These are phyloP conservation scores for Leistus spinibarbis DNA, from an alignment of 2,888 invertebrate genomes.

Conservation along the genomic window DNA sequence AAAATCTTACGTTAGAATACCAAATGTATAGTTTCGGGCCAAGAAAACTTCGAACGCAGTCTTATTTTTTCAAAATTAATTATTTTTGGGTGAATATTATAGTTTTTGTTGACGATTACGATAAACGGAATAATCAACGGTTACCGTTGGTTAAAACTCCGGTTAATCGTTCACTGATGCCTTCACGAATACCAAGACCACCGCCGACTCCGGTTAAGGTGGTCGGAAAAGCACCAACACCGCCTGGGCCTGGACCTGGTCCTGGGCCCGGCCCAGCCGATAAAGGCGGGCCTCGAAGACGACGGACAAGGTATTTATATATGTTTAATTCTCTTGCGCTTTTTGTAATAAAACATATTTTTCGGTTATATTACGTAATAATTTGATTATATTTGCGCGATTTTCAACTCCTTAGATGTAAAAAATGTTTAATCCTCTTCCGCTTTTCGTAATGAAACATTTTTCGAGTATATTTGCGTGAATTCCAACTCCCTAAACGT, in stretches of 20 bases:
- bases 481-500: too few relatives aligned
- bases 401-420: too few relatives aligned
- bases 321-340: background rate
- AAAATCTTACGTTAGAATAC: too few relatives aligned
- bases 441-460: too few relatives aligned
- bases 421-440: too few relatives aligned
- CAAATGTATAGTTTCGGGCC: too few relatives aligned
- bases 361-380: too few relatives aligned
- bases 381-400: too few relatives aligned
- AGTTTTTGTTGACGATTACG: conserved; percentile 26
- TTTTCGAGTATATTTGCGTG: too few relatives aligned
- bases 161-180: conserved; percentile 41
- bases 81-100: conserved; percentile 15
- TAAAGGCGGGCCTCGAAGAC: conserved; percentile 65
- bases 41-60: too few relatives aligned
- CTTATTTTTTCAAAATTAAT: too few relatives aligned
- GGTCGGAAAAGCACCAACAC: conserved; percentile 45
- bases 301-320: conserved; percentile 67
- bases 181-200: conserved; percentile 43
- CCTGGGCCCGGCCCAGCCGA: conserved; percentile 44
- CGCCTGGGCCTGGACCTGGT: conserved; percentile 43
- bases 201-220: conserved; percentile 45
- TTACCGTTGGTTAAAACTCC: conserved; percentile 41
- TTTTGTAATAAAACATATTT: too few relatives aligned
- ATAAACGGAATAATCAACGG: conserved; percentile 35